These are phyloP conservation scores for Tyria jacobaeae DNA, from an alignment of 2,888 invertebrate species.

Conservation along the genomic window DNA sequence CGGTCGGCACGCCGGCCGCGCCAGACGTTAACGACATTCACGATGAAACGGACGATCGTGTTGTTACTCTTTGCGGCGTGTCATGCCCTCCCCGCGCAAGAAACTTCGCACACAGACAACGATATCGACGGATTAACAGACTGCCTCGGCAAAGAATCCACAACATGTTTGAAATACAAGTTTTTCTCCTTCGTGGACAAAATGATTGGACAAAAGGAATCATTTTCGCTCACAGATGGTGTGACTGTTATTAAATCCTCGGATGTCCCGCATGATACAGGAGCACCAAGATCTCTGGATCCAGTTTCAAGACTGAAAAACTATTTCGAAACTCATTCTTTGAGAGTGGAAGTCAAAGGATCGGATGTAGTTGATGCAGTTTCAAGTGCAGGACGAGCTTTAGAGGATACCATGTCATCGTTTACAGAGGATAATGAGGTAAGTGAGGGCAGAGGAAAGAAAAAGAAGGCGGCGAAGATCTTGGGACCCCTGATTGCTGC, in stretches of 20 bases:
- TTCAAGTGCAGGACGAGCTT: constrained; percentile 92
- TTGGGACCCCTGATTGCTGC: constrained; percentile 92
- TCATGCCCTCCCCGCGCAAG: constrained; percentile 90
- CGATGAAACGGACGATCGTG: constrained; percentile 76
- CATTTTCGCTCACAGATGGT: constrained; percentile 92
- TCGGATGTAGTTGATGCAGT: constrained; percentile 93
- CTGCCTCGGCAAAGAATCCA: constrained; percentile 93
- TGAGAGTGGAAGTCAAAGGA: constrained; percentile 94
- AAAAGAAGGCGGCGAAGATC: constrained; percentile 93
- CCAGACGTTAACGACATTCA: constrained; percentile 71
- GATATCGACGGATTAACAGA: constrained; percentile 93
- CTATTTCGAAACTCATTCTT: constrained; percentile 92
- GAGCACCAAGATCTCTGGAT: constrained; percentile 91
- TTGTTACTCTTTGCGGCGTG: constrained; percentile 80
- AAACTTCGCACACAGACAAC: constrained; percentile 90
- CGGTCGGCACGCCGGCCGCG: constrained; percentile 66
- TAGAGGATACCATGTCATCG: constrained; percentile 90
- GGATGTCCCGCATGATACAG: constrained; percentile 90
- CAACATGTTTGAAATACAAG: constrained; percentile 94
- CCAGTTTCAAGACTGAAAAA: constrained; percentile 90
- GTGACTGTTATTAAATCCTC: constrained; percentile 93
- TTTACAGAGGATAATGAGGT: constrained; percentile 86
- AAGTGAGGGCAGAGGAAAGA: constrained; percentile 91
- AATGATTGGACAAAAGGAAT: constrained; percentile 92
- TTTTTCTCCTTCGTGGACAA: constrained; percentile 95